Evolutionary conservation across 2,113 vertebrate genomes (phyloP).

Genomic region (Muntiacus reevesi): DNA sequence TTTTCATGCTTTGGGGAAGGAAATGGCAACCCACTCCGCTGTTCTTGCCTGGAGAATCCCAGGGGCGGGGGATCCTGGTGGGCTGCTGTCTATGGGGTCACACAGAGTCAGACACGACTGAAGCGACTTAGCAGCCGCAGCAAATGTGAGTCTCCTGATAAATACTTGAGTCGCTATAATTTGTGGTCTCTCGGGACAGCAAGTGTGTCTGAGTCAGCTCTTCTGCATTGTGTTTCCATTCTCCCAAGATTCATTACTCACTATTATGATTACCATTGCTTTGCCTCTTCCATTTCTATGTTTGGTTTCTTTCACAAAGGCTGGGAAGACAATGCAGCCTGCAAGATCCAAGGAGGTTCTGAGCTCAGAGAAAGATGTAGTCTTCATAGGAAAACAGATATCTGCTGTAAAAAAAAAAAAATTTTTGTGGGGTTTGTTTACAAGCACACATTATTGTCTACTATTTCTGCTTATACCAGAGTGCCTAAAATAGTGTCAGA

Average conservation of each 20-base stretch:
- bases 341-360: not conserved
- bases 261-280: not conserved
- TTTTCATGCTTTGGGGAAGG: too few species aligned
- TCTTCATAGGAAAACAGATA: not conserved
- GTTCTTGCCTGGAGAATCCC: too few species aligned
- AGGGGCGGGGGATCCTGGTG: too few species aligned
- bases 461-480: not conserved
- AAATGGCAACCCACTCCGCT: too few species aligned
- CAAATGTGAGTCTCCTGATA: not conserved
- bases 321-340: not conserved
- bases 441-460: not conserved
- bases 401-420: not conserved
- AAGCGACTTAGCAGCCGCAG: too few species aligned
- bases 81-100: too few species aligned
- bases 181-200: not conserved
- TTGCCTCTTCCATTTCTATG: not conserved
- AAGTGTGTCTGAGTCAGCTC: not conserved
- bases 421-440: not conserved
- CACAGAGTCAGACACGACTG: too few species aligned
- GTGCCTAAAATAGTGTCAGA: not conserved
- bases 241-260: not conserved
- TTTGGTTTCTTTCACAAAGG: not conserved
- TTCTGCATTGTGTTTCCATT: not conserved
- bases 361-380: not conserved
- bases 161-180: not conserved